These are phyloP conservation scores for Dynastes hyllus DNA, from an alignment of 2,888 invertebrate genomes.

Conservation along the genomic window DNA sequence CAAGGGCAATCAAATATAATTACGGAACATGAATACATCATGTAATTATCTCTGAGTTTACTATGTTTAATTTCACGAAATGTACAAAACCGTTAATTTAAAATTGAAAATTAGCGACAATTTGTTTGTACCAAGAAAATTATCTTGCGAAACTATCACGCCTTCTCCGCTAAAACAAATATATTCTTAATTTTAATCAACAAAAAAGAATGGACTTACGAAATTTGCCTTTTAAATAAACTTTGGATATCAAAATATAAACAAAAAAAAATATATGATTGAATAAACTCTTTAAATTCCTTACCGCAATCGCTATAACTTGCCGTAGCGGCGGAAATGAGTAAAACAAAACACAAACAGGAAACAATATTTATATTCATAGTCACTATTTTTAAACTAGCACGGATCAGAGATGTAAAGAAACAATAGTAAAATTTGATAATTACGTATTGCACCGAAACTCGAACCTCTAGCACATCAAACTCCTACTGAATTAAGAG, in stretches of 20 bases:
- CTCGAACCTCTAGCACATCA: conserved; percentile 7
- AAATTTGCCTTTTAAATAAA: not conserved
- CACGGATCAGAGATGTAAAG: not conserved
- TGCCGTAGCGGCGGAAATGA: conserved; percentile 28
- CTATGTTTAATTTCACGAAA: not conserved
- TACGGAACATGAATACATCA: not conserved
- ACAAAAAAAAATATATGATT: conserved; percentile 3
- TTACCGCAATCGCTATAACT: conserved; percentile 52
- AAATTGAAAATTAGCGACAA: not conserved
- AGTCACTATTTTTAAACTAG: conserved; percentile 4
- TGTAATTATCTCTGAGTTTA: conserved; percentile 7
- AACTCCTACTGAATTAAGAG: conserved; percentile 23
- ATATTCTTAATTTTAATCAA: not conserved
- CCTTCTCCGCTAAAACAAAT: too few species aligned
- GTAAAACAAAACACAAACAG: conserved; percentile 26
- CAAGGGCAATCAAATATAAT: conserved; percentile 28
- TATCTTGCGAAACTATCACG: not conserved
- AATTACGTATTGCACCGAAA: not conserved
- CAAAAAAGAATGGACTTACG: not conserved
- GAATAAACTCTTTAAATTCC: conserved; percentile 21
- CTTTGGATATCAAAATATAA: not conserved
- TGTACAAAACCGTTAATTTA: conserved; percentile 6
- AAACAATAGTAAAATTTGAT: not conserved
- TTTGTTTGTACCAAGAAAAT: not conserved
- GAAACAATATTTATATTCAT: conserved; percentile 14